Conservation (phyloP, 2,113 vertebrate genomes). For the Dicaeum eximium region DNA sequence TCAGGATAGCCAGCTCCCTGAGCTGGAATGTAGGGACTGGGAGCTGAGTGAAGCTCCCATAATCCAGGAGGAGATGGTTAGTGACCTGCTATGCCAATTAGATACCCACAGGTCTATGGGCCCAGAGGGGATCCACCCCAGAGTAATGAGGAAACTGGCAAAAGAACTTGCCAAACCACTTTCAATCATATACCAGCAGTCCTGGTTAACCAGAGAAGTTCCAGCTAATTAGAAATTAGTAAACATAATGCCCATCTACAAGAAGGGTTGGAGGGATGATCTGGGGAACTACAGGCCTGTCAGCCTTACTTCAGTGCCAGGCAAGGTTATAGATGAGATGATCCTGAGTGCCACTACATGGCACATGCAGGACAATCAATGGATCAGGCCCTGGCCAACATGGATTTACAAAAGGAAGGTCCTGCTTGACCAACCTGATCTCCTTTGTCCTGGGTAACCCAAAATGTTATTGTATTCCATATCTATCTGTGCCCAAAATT, state of each 20-base stretch:
- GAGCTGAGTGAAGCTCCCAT: background rate
- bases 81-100: background rate
- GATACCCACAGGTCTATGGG: background rate
- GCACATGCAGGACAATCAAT: background rate
- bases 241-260: background rate
- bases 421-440: background rate
- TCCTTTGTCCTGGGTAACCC: background rate
- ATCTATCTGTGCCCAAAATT: background rate
- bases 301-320: rapidly evolving
- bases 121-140: background rate
- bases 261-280: background rate
- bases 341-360: background rate
- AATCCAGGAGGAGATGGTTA: background rate
- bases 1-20: background rate
- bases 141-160: background rate
- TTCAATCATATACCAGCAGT: background rate
- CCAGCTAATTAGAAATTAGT: background rate
- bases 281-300: background rate
- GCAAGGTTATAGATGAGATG: background rate
- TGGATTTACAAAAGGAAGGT: background rate
- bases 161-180: background rate
- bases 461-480: background rate
- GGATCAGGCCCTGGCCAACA: background rate
- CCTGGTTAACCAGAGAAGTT: background rate
- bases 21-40: background rate